These are phyloP conservation scores for Eutolmus rufibarbis DNA, from an alignment of 2,888 invertebrate species.

Conservation along the genomic window DNA sequence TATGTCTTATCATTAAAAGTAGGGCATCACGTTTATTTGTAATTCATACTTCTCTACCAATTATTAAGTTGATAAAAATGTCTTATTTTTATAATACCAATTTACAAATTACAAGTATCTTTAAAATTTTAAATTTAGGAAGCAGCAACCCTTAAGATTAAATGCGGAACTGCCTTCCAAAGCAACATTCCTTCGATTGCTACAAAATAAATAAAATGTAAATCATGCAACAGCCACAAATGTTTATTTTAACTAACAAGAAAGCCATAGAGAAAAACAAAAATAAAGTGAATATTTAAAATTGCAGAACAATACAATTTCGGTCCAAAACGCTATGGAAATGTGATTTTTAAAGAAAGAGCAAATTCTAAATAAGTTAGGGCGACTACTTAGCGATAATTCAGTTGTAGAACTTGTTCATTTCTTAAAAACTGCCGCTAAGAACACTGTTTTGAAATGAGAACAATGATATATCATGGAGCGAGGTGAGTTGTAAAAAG, in stretches of 20 bases:
- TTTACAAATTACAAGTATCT: background rate
- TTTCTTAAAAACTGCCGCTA: constrained; percentile 1
- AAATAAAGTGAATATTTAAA: background rate
- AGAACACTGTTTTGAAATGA: constrained; percentile 2
- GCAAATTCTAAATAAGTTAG: constrained; percentile 22
- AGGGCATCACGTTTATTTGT: too few relatives aligned
- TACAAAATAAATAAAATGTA: background rate
- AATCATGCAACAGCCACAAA: background rate
- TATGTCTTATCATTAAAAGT: too few relatives aligned
- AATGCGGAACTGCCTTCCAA: background rate
- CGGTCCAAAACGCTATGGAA: background rate
- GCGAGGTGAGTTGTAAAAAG: constrained; percentile 15
- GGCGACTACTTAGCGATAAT: background rate
- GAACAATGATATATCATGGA: background rate
- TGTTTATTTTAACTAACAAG: background rate
- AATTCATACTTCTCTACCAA: background rate
- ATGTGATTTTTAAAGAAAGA: constrained; percentile 10
- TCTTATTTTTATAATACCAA: background rate
- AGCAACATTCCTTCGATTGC: background rate
- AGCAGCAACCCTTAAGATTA: background rate
- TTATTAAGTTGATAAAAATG: background rate
- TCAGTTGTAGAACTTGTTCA: background rate
- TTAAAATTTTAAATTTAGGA: background rate
- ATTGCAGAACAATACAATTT: background rate
- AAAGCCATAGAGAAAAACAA: background rate